A percentile compares a stretch with the other conserved stretches of the same genome.
Evolutionary conservation across 2,888 invertebrate species (phyloP).

Genomic region (Drosophila hamatofila): DNA sequence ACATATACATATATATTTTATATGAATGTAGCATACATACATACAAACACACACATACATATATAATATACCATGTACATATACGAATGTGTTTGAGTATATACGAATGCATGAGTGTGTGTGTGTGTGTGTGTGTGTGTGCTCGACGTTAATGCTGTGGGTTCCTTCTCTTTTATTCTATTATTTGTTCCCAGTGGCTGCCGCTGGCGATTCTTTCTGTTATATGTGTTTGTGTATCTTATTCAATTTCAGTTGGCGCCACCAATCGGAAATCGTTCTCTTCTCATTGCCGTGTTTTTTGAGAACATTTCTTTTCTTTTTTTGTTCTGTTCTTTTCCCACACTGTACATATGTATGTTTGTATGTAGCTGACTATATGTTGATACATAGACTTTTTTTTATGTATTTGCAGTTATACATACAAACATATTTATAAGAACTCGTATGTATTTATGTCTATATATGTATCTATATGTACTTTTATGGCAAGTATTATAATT

Average conservation of each 20-base stretch:
- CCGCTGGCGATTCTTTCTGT: conserved; percentile 42
- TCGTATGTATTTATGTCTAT: neutral
- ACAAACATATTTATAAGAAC: neutral
- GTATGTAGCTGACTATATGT: conserved; percentile 4
- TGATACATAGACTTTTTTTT: conserved; percentile 4
- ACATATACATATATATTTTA: conserved; percentile 29
- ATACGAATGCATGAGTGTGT: conserved; percentile 12
- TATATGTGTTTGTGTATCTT: conserved; percentile 60
- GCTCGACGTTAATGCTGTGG: conserved; percentile 47
- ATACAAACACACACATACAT: conserved; percentile 2
- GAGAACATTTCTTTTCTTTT: conserved; percentile 10
- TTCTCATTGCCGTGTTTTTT: conserved; percentile 43
- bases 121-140: conserved; percentile 40
- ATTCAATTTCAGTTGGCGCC: conserved; percentile 71
- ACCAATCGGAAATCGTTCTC: conserved; percentile 80
- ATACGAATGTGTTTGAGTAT: conserved; percentile 18
- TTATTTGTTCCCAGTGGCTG: conserved; percentile 56
- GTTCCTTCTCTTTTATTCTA: conserved; percentile 50
- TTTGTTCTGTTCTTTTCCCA: conserved; percentile 8
- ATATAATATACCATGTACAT: conserved; percentile 11
- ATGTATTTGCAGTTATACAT: conserved; percentile 3
- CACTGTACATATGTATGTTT: neutral
- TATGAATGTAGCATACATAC: conserved; percentile 16
- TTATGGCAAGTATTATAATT: conserved; percentile 14
- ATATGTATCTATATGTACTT: neutral